A percentile compares a stretch with the other conserved stretches of the same genome.
Conservation (phyloP, 1,140 invertebrate genomes). For the Drosophila nannoptera region DNA sequence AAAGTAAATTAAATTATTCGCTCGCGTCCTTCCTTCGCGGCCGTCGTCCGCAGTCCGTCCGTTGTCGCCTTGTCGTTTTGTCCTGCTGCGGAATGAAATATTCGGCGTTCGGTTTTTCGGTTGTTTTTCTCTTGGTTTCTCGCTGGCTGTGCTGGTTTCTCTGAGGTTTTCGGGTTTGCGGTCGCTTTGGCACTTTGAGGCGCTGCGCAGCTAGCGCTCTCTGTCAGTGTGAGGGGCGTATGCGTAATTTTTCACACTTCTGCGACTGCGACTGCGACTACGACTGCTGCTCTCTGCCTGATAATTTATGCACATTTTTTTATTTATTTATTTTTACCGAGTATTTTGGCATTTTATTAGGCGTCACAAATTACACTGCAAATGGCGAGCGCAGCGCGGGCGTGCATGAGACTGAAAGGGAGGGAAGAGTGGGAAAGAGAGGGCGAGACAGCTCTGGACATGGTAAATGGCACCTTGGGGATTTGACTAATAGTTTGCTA, state of each 20-base stretch:
- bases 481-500: conserved; percentile 61
- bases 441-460: conserved; percentile 29
- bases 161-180: conserved; percentile 24
- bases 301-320: conserved; percentile 58
- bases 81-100: conserved; percentile 22
- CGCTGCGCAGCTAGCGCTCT: conserved; percentile 13
- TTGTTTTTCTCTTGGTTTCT: conserved; percentile 4
- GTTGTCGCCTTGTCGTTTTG: conserved; percentile 12
- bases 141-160: conserved; percentile 14
- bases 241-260: conserved; percentile 58
- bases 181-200: conserved; percentile 18
- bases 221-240: conserved; percentile 38
- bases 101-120: conserved; percentile 7
- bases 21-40: neutral
- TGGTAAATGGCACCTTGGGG: conserved; percentile 52
- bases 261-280: conserved; percentile 1
- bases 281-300: conserved; percentile 23
- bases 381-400: conserved; percentile 39
- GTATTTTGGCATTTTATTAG: conserved; percentile 56
- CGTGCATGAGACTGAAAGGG: neutral
- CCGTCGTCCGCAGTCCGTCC: too few relatives aligned
- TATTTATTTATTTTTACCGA: conserved; percentile 52
- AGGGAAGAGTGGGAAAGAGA: neutral
- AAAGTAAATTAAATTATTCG: conserved; percentile 55
- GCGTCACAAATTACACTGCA: conserved; percentile 57